phyloP scores from a whole-genome alignment of 2,888 invertebrate genomes.

The Resseliella maxima region DNA sequence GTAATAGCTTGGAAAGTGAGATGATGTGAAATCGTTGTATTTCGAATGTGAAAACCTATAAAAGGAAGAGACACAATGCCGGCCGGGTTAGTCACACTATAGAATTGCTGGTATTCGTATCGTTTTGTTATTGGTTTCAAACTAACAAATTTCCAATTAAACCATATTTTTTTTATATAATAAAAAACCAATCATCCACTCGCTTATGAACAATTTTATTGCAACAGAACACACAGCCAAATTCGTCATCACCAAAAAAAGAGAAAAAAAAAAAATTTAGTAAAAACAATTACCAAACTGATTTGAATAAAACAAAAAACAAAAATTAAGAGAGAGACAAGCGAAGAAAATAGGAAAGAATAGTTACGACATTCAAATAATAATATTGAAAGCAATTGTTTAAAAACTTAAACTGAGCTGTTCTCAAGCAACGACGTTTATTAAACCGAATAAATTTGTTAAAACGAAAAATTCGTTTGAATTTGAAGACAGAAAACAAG shows the following conservation, averaged over 20 bases:
- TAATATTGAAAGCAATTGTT: background rate
- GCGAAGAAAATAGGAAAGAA: background rate
- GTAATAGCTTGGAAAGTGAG: background rate
- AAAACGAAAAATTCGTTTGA: background rate
- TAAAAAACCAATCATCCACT: background rate
- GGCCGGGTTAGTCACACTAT: constrained; percentile 62
- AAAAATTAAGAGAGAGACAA: too few relatives aligned
- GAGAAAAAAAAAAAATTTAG: background rate
- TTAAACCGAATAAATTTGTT: background rate
- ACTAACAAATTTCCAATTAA: constrained; percentile 49
- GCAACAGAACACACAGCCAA: background rate
- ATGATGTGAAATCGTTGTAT: background rate
- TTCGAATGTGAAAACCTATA: constrained; percentile 62
- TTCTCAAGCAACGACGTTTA: background rate
- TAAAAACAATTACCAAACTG: too few relatives aligned
- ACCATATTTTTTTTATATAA: constrained; percentile 38
- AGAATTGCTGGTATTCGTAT: constrained; percentile 63
- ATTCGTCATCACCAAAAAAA: background rate
- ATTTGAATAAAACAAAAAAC: too few relatives aligned
- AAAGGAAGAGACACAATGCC: constrained; percentile 63
- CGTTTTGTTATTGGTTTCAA: constrained; percentile 58
- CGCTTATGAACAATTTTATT: constrained; percentile 29
- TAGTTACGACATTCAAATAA: too few relatives aligned
- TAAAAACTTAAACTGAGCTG: background rate
- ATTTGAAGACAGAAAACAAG: too few relatives aligned